Conservation (phyloP, 2,888 invertebrate genomes). For the Tridacna crocea region DNA sequence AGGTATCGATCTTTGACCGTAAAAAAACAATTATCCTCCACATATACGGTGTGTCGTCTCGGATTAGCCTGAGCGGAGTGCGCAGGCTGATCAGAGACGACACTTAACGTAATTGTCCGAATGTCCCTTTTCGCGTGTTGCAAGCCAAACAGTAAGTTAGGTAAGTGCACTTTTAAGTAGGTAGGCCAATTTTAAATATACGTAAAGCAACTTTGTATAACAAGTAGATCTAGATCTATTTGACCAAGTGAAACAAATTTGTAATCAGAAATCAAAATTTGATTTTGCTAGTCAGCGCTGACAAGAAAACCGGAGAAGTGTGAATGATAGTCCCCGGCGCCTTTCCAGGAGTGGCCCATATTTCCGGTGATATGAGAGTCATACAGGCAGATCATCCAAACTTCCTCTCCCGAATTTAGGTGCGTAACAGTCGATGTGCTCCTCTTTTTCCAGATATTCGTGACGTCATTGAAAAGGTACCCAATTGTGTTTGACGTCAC, state of each 20-base stretch:
- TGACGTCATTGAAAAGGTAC: constrained; percentile 37
- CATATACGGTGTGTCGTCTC: background rate
- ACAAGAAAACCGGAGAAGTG: constrained; percentile 50
- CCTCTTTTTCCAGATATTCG: constrained; percentile 34
- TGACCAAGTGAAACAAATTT: too few species aligned
- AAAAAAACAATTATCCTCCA: too few species aligned
- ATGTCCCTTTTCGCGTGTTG: too few species aligned
- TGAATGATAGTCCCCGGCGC: constrained; percentile 47
- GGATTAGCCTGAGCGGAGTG: background rate
- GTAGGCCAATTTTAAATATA: too few species aligned
- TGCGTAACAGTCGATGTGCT: constrained; percentile 43
- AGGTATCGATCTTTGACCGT: too few species aligned
- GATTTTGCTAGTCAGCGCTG: constrained; percentile 20
- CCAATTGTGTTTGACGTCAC: constrained; percentile 42
- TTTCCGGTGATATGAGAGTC: constrained; percentile 42
- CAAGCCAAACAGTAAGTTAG: too few species aligned
- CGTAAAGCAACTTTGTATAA: too few species aligned
- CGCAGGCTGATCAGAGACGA: too few species aligned
- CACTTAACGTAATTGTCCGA: too few species aligned
- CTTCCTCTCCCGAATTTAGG: constrained; percentile 36
- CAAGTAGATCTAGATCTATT: too few species aligned
- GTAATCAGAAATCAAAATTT: too few species aligned
- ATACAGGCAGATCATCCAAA: constrained; percentile 50
- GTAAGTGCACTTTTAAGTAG: too few species aligned
- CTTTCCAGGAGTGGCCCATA: constrained; percentile 39